These are phyloP conservation scores for Benitochromis conjunctus DNA, from an alignment of 2,113 vertebrate genomes.

Conservation along the genomic window DNA sequence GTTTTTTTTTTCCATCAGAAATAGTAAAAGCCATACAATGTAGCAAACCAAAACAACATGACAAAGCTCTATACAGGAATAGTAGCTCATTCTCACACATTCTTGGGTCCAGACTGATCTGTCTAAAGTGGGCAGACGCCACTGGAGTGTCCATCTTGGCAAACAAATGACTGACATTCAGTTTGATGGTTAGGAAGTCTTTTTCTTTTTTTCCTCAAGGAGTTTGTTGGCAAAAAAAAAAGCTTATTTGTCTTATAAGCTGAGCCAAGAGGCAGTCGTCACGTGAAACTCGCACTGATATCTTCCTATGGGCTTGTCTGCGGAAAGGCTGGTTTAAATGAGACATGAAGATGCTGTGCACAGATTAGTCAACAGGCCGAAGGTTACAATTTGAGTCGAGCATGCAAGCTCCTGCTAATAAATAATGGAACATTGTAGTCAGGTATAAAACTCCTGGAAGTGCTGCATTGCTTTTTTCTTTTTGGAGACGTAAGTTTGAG, in stretches of 20 bases:
- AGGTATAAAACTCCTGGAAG: slow-evolving; percentile 50
- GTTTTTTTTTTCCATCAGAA: slow-evolving; percentile 68
- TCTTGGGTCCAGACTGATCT: slow-evolving; percentile 53
- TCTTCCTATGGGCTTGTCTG: neutral
- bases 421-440: slow-evolving; percentile 48
- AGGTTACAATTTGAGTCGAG: slow-evolving; percentile 9
- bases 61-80: slow-evolving; percentile 82
- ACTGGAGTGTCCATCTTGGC: slow-evolving; percentile 31
- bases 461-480: slow-evolving; percentile 4
- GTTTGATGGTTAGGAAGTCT: neutral
- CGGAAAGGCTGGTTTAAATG: neutral
- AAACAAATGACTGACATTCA: slow-evolving; percentile 40
- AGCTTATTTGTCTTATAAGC: neutral
- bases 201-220: neutral
- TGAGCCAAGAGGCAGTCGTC: neutral
- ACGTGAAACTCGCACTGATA: neutral
- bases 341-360: slow-evolving; percentile 2
- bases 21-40: slow-evolving; percentile 93
- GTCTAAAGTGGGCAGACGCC: slow-evolving; percentile 25
- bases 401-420: slow-evolving; percentile 54
- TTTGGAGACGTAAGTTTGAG: neutral
- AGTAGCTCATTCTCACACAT: slow-evolving; percentile 80
- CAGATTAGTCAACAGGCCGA: slow-evolving; percentile 26
- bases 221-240: neutral
- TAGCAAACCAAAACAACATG: slow-evolving; percentile 77